These are phyloP conservation scores for Popillia japonica DNA, from an alignment of 1,140 invertebrate species.

Conservation along the genomic window DNA sequence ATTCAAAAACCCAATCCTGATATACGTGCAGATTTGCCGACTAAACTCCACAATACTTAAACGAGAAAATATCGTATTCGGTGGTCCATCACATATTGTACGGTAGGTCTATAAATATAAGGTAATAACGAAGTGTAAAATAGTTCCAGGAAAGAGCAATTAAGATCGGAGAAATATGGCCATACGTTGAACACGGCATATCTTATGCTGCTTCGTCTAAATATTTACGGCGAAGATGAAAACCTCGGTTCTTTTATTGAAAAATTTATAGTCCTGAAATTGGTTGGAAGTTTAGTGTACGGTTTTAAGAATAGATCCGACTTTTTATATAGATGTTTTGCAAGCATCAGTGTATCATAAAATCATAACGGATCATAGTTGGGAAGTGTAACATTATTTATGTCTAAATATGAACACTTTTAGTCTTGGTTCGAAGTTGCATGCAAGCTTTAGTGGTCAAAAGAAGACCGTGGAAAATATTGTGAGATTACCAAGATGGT, in stretches of 20 bases:
- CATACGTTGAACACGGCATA: background rate
- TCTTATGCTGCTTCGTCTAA: background rate
- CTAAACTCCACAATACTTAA: background rate
- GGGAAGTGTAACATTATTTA: background rate
- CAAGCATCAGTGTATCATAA: background rate
- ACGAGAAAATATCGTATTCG: background rate
- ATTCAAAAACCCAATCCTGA: no score
- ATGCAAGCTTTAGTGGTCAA: background rate
- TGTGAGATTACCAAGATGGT: no score
- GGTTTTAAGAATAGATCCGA: background rate
- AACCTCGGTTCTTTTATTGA: conserved; percentile 12
- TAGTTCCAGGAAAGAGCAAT: conserved; percentile 19
- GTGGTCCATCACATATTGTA: conserved; percentile 8
- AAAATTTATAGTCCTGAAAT: conserved; percentile 10
- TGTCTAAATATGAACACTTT: background rate
- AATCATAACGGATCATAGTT: background rate
- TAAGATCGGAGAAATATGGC: conserved; percentile 18
- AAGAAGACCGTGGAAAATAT: no score
- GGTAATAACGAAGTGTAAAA: conserved; percentile 34
- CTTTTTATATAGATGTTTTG: background rate
- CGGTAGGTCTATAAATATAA: background rate
- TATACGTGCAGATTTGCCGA: no score
- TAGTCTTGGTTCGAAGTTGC: conserved; percentile 2
- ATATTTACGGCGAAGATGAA: conserved; percentile 28
- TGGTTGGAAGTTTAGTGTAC: background rate